phyloP scores from a whole-genome alignment of 2,888 invertebrate species.

The Lordiphosa fenestrarum region DNA sequence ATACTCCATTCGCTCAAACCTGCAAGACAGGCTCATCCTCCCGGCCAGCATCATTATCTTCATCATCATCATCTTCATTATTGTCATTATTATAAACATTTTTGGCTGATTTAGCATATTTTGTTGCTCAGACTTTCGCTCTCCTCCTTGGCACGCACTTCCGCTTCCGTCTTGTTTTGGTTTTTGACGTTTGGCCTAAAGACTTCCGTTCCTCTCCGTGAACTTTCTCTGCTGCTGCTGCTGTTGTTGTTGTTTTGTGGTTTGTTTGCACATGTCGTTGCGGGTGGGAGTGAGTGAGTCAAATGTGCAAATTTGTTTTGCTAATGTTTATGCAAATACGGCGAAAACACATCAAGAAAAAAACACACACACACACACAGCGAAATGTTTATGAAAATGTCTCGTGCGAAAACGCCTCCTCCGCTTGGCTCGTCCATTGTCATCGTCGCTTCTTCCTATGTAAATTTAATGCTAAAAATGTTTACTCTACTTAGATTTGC shows the following conservation, averaged over 20 bases:
- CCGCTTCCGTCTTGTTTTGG: slow-evolving; percentile 56
- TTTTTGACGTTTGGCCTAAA: slow-evolving; percentile 65
- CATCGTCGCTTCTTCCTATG: slow-evolving; percentile 58
- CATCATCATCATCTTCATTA: slow-evolving; percentile 27
- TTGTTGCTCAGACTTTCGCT: slow-evolving; percentile 15
- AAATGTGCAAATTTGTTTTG: slow-evolving; percentile 76
- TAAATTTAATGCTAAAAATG: slow-evolving; percentile 77
- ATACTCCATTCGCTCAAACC: not conserved
- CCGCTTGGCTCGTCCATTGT: slow-evolving; percentile 43
- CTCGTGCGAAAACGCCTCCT: slow-evolving; percentile 8
- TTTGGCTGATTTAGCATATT: slow-evolving; percentile 73
- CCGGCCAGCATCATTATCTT: slow-evolving; percentile 16
- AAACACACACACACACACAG: slow-evolving; percentile 9
- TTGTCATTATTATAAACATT: slow-evolving; percentile 67
- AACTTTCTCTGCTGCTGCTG: slow-evolving; percentile 43
- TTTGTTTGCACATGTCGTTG: slow-evolving; percentile 67
- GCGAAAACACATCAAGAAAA: slow-evolving; percentile 50
- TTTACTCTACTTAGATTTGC: slow-evolving; percentile 75
- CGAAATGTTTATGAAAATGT: slow-evolving; percentile 68
- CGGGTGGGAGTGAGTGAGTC: slow-evolving; percentile 33
- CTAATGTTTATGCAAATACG: slow-evolving; percentile 76
- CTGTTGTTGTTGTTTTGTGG: slow-evolving; percentile 43
- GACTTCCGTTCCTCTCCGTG: slow-evolving; percentile 68
- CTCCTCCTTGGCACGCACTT: slow-evolving; percentile 58
- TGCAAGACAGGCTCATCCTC: not conserved